Percentiles rank a stretch among this genome's conserved stretches.
phyloP scores from a whole-genome alignment of 2,888 invertebrate genomes.

The Leptinotarsa tumamoca region DNA sequence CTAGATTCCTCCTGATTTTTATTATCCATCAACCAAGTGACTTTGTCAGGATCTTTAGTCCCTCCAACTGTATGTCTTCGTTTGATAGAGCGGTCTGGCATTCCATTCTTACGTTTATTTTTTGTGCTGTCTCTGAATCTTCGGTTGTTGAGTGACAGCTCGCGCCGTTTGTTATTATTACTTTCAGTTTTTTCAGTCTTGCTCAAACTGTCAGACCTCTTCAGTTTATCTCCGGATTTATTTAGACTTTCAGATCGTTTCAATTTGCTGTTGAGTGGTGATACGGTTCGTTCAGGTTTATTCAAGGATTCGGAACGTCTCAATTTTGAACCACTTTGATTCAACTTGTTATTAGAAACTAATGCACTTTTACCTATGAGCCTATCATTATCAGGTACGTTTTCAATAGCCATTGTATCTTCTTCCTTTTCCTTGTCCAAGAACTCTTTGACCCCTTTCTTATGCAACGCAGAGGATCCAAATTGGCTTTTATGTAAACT shows the following conservation, averaged over 20 bases:
- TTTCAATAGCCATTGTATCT: slow-evolving; percentile 60
- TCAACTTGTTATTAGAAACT: slow-evolving; percentile 47
- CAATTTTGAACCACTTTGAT: slow-evolving; percentile 65
- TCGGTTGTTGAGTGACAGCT: slow-evolving; percentile 65
- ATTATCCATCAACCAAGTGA: slow-evolving; percentile 70
- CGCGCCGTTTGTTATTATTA: slow-evolving; percentile 81
- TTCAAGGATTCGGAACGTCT: slow-evolving; percentile 75
- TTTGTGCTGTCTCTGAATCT: slow-evolving; percentile 71
- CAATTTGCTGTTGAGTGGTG: slow-evolving; percentile 67
- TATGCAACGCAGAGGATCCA: slow-evolving; percentile 51
- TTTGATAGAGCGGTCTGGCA: slow-evolving; percentile 86
- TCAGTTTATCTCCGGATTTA: slow-evolving; percentile 68
- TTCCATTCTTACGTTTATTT: slow-evolving; percentile 80
- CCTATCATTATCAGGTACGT: slow-evolving; percentile 63
- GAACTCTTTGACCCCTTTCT: slow-evolving; percentile 65
- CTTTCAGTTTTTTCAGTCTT: slow-evolving; percentile 84
- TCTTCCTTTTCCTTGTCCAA: slow-evolving; percentile 66
- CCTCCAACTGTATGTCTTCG: slow-evolving; percentile 93
- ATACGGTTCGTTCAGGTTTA: slow-evolving; percentile 69
- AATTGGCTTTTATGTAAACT: slow-evolving; percentile 68
- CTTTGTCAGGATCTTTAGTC: slow-evolving; percentile 85
- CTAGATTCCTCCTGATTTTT: slow-evolving; percentile 68
- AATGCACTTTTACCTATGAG: slow-evolving; percentile 50
- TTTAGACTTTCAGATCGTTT: slow-evolving; percentile 75
- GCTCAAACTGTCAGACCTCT: slow-evolving; percentile 74